A percentile compares a stretch with the other conserved stretches of the same genome.
Conservation (phyloP, 2,113 vertebrate genomes). For the Leucosticte australis region DNA sequence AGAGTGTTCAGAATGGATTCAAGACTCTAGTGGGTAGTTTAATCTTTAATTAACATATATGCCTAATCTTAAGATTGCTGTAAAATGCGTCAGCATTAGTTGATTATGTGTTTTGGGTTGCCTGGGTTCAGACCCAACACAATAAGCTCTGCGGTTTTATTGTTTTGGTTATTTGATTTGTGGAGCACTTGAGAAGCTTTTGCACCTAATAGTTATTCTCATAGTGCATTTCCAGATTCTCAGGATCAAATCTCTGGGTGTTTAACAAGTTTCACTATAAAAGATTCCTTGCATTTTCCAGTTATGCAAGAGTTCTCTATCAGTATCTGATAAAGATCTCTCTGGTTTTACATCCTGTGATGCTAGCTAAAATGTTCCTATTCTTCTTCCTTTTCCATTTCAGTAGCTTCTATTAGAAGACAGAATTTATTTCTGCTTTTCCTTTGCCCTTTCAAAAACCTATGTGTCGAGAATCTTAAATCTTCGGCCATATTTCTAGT, state of each 20-base stretch:
- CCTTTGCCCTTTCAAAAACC: background rate
- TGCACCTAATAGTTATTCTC: background rate
- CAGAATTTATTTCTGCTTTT: background rate
- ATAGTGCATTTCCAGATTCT: background rate
- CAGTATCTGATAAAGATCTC: background rate
- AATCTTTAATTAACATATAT: background rate
- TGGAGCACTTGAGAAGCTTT: background rate
- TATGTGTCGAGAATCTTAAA: background rate
- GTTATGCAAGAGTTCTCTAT: background rate
- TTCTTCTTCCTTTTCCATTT: background rate
- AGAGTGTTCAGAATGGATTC: background rate
- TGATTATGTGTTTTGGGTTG: background rate
- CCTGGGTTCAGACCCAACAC: background rate
- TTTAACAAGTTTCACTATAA: background rate
- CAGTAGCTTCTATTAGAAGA: background rate
- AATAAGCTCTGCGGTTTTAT: background rate
- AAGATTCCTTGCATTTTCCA: background rate
- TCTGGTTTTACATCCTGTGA: background rate
- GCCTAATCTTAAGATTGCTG: background rate
- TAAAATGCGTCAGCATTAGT: background rate
- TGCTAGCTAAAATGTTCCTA: background rate
- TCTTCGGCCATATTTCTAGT: background rate
- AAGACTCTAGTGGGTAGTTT: background rate
- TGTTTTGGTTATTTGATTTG: background rate
- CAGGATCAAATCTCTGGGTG: background rate